Evolutionary conservation across 2,797 vertebrate species (phyloP).

Genomic region (Micrastur ruficollis): DNA sequence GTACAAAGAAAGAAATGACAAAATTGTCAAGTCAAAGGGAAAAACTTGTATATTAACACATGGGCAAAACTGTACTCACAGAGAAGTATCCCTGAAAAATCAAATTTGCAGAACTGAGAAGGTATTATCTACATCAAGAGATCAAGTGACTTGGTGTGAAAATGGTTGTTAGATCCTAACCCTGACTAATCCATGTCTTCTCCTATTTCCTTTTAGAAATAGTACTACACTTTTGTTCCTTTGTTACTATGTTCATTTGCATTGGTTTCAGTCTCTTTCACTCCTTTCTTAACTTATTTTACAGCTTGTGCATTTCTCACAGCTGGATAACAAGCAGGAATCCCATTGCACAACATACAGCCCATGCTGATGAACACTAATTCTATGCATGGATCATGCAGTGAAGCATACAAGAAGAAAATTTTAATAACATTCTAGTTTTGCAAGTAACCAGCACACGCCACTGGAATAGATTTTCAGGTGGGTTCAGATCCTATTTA

Average conservation of each 20-base stretch:
- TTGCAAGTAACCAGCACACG: neutral
- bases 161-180: neutral
- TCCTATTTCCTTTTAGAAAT: neutral
- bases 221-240: neutral
- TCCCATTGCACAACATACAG: neutral
- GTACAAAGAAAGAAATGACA: neutral
- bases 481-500: neutral
- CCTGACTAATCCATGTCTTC: neutral
- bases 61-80: neutral
- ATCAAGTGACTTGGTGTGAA: neutral
- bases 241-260: neutral
- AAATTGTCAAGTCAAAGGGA: neutral
- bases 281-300: slow-evolving; percentile 31
- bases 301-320: slow-evolving; percentile 37
- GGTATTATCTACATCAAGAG: neutral
- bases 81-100: neutral
- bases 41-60: neutral
- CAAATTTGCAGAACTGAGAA: neutral
- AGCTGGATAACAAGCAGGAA: slow-evolving; percentile 34
- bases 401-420: slow-evolving; percentile 5
- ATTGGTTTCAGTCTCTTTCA: slow-evolving; percentile 1
- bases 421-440: slow-evolving; percentile 17
- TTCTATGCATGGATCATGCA: slow-evolving; percentile 49
- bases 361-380: slow-evolving; percentile 46
- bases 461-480: neutral